A percentile compares a stretch with the other conserved stretches of the same genome.
Conservation (phyloP, 2,888 invertebrate genomes). For the Notodonta dromedarius region DNA sequence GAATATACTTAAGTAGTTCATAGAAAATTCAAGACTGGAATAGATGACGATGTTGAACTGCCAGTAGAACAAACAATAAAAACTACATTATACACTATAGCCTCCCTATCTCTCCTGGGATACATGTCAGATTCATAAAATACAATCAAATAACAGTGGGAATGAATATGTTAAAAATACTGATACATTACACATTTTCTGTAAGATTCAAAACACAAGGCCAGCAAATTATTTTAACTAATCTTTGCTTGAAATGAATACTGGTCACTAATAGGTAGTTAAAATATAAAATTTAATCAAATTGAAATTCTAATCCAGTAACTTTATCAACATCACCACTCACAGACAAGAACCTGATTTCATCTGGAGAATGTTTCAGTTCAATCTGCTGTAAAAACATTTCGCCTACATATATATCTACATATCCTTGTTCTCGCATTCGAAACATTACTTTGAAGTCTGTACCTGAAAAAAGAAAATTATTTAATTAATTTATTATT, state of each 20-base stretch:
- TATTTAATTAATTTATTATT: too few species aligned
- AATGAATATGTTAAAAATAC: not conserved
- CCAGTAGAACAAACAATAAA: not conserved
- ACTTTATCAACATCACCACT: constrained; percentile 58
- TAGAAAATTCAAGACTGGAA: too few species aligned
- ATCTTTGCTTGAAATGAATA: too few species aligned
- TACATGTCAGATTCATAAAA: not conserved
- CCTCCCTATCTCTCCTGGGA: too few species aligned
- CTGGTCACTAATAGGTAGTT: too few species aligned
- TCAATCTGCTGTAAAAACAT: constrained; percentile 39
- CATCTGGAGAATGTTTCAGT: constrained; percentile 50
- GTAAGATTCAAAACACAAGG: not conserved
- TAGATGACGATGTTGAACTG: not conserved
- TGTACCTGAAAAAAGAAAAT: constrained; percentile 40
- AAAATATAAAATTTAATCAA: constrained; percentile 31
- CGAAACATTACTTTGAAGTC: constrained; percentile 40
- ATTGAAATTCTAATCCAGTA: constrained; percentile 49
- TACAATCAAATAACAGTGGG: not conserved
- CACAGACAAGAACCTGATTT: constrained; percentile 56
- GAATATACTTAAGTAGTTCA: too few species aligned
- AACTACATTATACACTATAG: not conserved
- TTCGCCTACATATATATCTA: constrained; percentile 41
- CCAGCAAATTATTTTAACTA: not conserved
- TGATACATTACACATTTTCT: not conserved
- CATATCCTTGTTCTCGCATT: constrained; percentile 26